Conservation (phyloP, 2,113 vertebrate genomes). For the Deroptyus accipitrinus region DNA sequence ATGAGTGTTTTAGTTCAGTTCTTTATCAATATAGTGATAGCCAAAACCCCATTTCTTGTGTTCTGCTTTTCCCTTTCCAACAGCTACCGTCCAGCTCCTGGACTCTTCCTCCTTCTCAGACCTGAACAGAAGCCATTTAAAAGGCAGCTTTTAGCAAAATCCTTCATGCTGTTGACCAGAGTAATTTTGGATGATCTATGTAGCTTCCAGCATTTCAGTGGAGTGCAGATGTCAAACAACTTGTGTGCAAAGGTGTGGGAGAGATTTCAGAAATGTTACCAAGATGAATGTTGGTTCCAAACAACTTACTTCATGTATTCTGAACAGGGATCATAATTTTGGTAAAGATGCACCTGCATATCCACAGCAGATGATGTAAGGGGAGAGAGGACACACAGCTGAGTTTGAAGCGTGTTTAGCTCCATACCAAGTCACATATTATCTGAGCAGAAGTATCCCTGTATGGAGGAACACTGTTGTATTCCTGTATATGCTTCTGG, state of each 20-base stretch:
- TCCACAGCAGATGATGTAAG: background rate
- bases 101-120: background rate
- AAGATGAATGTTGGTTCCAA: background rate
- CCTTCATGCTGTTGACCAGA: background rate
- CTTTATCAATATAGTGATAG: background rate
- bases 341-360: background rate
- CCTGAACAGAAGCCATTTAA: background rate
- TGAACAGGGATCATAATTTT: background rate
- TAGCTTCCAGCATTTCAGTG: background rate
- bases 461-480: fast-evolving
- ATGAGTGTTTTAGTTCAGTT: background rate
- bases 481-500: background rate
- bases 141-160: background rate
- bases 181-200: background rate
- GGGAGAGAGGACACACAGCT: background rate
- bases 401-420: background rate
- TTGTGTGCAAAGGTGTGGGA: background rate
- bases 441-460: background rate
- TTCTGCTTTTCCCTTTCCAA: background rate
- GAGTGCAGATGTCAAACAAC: background rate
- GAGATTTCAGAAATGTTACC: background rate
- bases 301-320: background rate
- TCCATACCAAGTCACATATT: fast-evolving
- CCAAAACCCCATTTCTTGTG: background rate
- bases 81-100: background rate